phyloP scores from a whole-genome alignment of 2,113 vertebrate genomes.

The Clupea harengus region DNA sequence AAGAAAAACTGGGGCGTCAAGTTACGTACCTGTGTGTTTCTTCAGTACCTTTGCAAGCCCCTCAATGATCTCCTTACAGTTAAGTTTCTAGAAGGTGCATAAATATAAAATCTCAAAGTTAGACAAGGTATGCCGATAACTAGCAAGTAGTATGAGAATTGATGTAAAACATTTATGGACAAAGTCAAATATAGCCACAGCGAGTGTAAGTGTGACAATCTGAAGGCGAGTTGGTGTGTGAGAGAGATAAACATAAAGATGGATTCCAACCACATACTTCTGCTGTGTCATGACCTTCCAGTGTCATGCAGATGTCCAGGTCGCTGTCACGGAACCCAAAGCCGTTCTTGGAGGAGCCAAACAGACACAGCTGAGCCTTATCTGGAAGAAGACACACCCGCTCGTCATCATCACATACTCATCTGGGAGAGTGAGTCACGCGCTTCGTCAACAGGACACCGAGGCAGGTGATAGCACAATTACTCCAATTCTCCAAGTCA shows the following conservation, averaged over 20 bases:
- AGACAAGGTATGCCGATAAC: background rate
- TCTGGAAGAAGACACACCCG: conserved; percentile 65
- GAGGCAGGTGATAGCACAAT: background rate
- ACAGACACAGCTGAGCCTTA: conserved; percentile 92
- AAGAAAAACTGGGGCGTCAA: background rate
- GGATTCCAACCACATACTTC: conserved; percentile 73
- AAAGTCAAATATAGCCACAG: background rate
- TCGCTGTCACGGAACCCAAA: conserved; percentile 98
- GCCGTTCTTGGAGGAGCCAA: conserved; percentile 98
- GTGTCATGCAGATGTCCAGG: conserved; percentile 98
- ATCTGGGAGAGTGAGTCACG: background rate
- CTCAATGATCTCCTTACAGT: conserved; percentile 99
- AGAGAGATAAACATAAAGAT: background rate
- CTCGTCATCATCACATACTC: background rate
- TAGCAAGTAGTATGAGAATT: background rate
- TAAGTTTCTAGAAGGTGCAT: conserved; percentile 82
- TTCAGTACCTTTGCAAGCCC: conserved; percentile 94
- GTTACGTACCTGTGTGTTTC: conserved; percentile 85
- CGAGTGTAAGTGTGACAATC: background rate
- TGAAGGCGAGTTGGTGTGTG: background rate
- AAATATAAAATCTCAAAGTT: background rate
- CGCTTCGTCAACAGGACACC: background rate
- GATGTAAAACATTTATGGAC: background rate
- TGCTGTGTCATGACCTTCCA: conserved; percentile 94
- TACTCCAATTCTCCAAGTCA: background rate